Base-by-base conservation (phyloP, 2,888 invertebrate species). In the Ischnura elegans region DNA sequence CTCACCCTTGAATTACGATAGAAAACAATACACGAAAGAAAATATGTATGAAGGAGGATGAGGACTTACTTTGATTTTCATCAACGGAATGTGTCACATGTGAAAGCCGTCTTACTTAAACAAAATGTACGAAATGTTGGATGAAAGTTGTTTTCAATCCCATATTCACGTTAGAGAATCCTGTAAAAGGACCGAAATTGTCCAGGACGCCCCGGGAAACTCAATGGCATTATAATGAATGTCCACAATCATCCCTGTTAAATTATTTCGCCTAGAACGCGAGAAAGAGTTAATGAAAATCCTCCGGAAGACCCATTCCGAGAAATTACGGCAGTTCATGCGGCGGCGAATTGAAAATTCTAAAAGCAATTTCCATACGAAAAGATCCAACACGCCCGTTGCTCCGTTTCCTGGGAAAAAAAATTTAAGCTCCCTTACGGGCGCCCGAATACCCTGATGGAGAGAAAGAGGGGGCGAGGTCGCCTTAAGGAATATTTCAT, bases 241-340 rank as follows among this genome's bases (percentile, higher is more conserved):
- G 76, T 36, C 36, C 76, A 76, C 76, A 76, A 76, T 76, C 76
- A 76, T 36, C 36, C 76, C 76, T 76, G 36, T 13, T 76, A 76
- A 76, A 76, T 76, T 76, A 76, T 76, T 76, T 76, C 36, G 29
- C 13, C 76, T 0, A 36, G 76, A 76, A 76, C 36, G 76, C 76
- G 76, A 76, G 76, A 76, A 76, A 76, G 76, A 76, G 76, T 76
- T 76, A 76, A 76, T 76, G 76, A 76, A 76, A 76, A 76, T 76
- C 76, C 76, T 10, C 25, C 8, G 36, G 76, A 36, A 76, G 76
- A n/a, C 76, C 76, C 36, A 76, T 76, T 76, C 76, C 76, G 36
- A 16, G 36, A 76, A 76, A 76, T 76, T 76, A 76, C 76, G 76
- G 76, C 76, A 16, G 76, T 13, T 76, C 76, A 76, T 76, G 76